Evolutionary conservation across 2,113 vertebrate genomes (phyloP), one percentile per base, ranked within the genome.

Genomic region (Cochlearius cochlearius): DNA sequence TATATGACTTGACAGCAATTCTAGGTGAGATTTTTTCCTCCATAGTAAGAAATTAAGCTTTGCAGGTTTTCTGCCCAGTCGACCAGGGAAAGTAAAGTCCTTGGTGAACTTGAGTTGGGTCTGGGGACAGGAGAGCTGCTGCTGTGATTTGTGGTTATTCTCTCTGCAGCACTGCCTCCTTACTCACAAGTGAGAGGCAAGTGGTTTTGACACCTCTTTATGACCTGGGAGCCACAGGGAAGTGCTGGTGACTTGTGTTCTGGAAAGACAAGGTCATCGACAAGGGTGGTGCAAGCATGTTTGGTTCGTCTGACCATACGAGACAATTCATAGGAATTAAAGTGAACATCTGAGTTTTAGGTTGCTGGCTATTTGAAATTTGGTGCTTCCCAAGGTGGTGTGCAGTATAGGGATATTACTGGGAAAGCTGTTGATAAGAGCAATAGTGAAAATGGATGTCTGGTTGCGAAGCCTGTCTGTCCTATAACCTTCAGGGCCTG

Each of bases 1-100:
- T 94, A 96, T 96, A 47, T 0, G 11, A 95, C 64, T 95, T 96
- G 96, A 95, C 95, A 97, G 94, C 79, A 89, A 55, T 93, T 88
- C 52, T 64, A 93, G 94, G 92, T 96, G 92, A 94, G 95, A 96
- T 86, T 95, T 96, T 92, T 95, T 95, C 92, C 95, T 93, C 88
- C 7, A 3, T 76, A 78, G 90, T 81, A 88, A 90, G 87, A 85
- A 94, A 96, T 90, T 87, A 94, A 79, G 90, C 92, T 95, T 90
- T 93, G 90, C 27, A 29, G 63, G 85, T 93, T 95, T 96, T 77
- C 90, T 91, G 90, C 69, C 87, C 85, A 91, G 90, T 95, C 27
- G 1, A 93, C 62, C 88, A 93, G 71, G 53, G 58, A 91, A 94
- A 94, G 76, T 71, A 55, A 80, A 89, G 91, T 91, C 87, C 87